Base-by-base conservation (phyloP, 2,888 invertebrate genomes). In the Apeira syringaria region DNA sequence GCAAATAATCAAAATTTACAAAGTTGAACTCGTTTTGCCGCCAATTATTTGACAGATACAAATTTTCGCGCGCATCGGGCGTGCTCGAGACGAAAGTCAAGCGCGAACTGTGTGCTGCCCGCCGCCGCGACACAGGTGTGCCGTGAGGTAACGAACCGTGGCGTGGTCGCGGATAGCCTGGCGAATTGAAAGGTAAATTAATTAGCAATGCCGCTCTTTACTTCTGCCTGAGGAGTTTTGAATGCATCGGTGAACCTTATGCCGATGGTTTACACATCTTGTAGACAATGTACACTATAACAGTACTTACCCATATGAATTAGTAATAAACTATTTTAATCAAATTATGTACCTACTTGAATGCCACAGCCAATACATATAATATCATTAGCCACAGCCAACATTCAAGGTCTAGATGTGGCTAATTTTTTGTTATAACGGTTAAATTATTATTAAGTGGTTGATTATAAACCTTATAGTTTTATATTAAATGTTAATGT, bases 41-140 rank as follows among this genome's bases (percentile, higher is more conserved):
- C 66, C 59, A 59, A 64, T 40, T 1, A 49, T 66, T 62, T 61
- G 60, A 62, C 59, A 56, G 54, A 12, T 52, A 34, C 31, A 33
- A 55, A 55, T 50, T 40, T 48, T 62, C 62, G 67, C 78, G 68
- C 65, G 67, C 74, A 61, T 60, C 68, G 59, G 64, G 54, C 69
- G 61, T 66, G 79, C 80, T 80, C 78, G 87, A 86, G 83, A 86
- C 78, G 87, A 86, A 83, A 86, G 87, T 80, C 84, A 80, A 81
- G 79, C 83, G 77, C 70, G 57, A 69, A 86, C 85, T 86, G 84
- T 68, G 49, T 53, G 68, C 63, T 70, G 77, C 76, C 75, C 71
- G 68, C 59, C 60, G 52, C 71, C 63, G 74, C 76, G 75, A 72
- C 76, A 78, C 77, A 73, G 73, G 25, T 25, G 37, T 39, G 44